These are phyloP conservation scores for Palythoa grandis DNA, from an alignment of 92 coral and sea anemone species.

Conservation along the genomic window DNA sequence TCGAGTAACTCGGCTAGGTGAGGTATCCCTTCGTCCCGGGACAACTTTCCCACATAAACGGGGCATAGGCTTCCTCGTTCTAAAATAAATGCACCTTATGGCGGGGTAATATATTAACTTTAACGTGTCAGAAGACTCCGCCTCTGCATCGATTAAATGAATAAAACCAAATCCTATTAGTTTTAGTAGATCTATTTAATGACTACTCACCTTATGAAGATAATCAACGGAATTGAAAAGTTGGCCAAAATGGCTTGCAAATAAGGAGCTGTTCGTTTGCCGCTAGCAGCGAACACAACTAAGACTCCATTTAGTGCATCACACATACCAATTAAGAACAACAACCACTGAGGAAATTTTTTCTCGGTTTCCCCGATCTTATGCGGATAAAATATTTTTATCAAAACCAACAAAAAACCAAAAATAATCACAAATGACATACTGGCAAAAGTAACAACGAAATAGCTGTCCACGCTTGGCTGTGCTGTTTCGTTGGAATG, in stretches of 20 bases:
- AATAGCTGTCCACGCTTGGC: slow-evolving; percentile 68
- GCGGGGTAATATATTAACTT: too few species aligned
- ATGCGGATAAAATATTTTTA: slow-evolving; percentile 53
- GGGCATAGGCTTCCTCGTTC: too few species aligned
- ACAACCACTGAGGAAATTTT: slow-evolving; percentile 62
- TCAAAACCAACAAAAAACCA: slow-evolving; percentile 54
- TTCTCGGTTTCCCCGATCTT: slow-evolving; percentile 73
- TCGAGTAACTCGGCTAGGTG: too few species aligned
- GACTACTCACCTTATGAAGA: slow-evolving; percentile 66
- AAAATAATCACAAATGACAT: slow-evolving; percentile 73
- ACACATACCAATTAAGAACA: slow-evolving; percentile 75
- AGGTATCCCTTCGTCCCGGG: too few species aligned
- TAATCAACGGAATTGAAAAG: slow-evolving; percentile 76
- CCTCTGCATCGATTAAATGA: too few species aligned
- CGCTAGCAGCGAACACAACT: slow-evolving; percentile 80
- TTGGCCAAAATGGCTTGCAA: slow-evolving; percentile 88
- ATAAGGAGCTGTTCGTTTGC: slow-evolving; percentile 88
- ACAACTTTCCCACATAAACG: too few species aligned
- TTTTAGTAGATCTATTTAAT: neutral
- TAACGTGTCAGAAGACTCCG: too few species aligned
- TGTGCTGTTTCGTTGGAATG: neutral
- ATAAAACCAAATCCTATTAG: neutral
- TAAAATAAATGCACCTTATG: too few species aligned
- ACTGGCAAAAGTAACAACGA: slow-evolving; percentile 74
- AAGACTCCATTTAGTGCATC: slow-evolving; percentile 76